These are phyloP conservation scores for Limnephilus rhombicus DNA, from an alignment of 2,888 invertebrate species.

Conservation along the genomic window DNA sequence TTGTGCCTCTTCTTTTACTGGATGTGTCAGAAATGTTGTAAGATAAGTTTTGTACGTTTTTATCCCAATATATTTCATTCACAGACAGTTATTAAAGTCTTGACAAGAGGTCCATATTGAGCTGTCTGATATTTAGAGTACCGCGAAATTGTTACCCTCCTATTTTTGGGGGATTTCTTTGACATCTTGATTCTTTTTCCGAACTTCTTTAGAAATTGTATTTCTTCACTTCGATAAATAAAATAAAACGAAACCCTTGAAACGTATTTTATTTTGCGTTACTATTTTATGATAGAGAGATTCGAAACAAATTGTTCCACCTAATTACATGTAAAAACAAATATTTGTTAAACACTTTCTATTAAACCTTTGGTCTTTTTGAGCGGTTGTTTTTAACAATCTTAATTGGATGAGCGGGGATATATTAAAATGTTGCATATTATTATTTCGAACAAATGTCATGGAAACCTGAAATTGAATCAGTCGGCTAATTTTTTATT, in stretches of 20 bases:
- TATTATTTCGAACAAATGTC: too few relatives aligned
- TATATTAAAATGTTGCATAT: neutral
- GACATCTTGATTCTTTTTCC: neutral
- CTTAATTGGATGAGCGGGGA: neutral
- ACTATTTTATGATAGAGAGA: neutral
- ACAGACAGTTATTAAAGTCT: conserved; percentile 49
- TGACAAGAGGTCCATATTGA: conserved; percentile 43
- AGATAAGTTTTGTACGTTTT: neutral
- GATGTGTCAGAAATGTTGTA: neutral
- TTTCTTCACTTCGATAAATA: neutral
- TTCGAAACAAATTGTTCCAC: neutral
- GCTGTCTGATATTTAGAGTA: conserved; percentile 31
- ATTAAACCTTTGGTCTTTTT: too few relatives aligned
- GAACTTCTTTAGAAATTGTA: neutral
- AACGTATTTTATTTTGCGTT: neutral
- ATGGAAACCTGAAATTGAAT: too few relatives aligned
- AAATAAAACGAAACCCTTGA: neutral
- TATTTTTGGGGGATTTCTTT: conserved; percentile 9
- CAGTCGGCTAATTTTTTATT: too few relatives aligned
- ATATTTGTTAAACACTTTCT: neutral
- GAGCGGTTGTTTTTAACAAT: neutral
- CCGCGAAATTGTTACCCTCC: conserved; percentile 27
- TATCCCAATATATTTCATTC: neutral
- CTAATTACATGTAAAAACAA: neutral
- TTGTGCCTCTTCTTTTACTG: neutral